Percentiles rank a stretch among this genome's conserved stretches.
phyloP scores from a whole-genome alignment of 2,888 invertebrate species.

The Notodonta ziczac region DNA sequence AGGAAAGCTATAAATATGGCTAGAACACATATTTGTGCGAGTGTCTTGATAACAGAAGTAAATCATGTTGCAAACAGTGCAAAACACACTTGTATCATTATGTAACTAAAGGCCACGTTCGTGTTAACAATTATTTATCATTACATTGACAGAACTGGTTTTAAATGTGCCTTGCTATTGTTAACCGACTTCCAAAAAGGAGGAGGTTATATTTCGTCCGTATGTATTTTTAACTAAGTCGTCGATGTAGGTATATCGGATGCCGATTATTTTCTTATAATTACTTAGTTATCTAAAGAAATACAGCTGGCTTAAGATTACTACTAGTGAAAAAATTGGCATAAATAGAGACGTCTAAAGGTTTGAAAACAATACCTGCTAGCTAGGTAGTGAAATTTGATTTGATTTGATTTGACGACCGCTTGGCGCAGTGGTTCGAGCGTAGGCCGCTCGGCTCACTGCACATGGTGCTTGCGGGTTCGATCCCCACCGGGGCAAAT shows the following conservation, averaged over 20 bases:
- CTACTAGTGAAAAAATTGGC: too few species aligned
- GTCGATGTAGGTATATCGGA: slow-evolving; percentile 18
- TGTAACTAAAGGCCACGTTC: slow-evolving; percentile 16
- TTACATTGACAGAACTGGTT: slow-evolving; percentile 12
- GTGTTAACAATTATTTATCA: slow-evolving; percentile 19
- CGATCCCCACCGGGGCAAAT: too few species aligned
- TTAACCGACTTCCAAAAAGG: neutral
- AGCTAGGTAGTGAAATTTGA: too few species aligned
- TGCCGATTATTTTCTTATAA: neutral
- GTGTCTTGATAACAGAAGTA: slow-evolving; percentile 13
- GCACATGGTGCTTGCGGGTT: too few species aligned
- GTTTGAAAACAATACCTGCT: too few species aligned
- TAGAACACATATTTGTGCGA: slow-evolving; percentile 8
- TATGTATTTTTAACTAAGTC: neutral
- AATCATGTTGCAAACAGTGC: slow-evolving; percentile 15
- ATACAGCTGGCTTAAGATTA: too few species aligned
- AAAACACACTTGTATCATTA: slow-evolving; percentile 23
- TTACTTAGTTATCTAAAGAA: slow-evolving; percentile 1
- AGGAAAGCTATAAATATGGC: slow-evolving; percentile 7
- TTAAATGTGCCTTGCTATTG: slow-evolving; percentile 7
- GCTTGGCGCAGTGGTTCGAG: too few species aligned
- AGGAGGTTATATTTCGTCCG: slow-evolving; percentile 8
- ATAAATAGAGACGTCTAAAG: too few species aligned
- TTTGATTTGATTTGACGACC: too few species aligned
- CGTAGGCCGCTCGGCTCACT: too few species aligned